phyloP scores from a whole-genome alignment of 2,113 vertebrate species.

The Phyllostomus hastatus region DNA sequence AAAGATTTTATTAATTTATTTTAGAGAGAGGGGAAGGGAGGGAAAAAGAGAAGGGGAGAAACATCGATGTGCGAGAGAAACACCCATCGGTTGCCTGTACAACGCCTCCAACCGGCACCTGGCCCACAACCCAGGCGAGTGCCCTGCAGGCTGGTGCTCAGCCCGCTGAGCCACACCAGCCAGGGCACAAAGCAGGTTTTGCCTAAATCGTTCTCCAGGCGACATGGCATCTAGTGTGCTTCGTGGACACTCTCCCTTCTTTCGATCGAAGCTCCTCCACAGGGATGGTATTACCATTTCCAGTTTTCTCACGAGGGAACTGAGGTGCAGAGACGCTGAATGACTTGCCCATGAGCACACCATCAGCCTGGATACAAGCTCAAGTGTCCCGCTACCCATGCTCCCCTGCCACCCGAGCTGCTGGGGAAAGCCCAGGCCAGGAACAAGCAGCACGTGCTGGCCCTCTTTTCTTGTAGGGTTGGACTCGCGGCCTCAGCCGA shows the following conservation, averaged over 20 bases:
- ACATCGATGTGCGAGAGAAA: too few relatives aligned
- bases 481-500: not conserved
- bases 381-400: not conserved
- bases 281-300: not conserved
- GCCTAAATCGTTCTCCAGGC: not conserved
- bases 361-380: not conserved
- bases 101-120: too few relatives aligned
- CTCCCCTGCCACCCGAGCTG: not conserved
- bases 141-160: too few relatives aligned
- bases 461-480: not conserved
- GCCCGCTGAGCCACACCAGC: too few relatives aligned
- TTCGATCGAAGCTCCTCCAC: not conserved
- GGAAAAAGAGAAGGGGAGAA: too few relatives aligned
- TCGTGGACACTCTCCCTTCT: not conserved
- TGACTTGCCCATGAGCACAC: not conserved
- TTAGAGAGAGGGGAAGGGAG: too few relatives aligned
- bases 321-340: not conserved
- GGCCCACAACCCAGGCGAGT: too few relatives aligned
- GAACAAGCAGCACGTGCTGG: not conserved
- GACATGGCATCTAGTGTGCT: not conserved
- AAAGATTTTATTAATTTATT: too few relatives aligned
- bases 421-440: not conserved
- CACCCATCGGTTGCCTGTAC: too few relatives aligned
- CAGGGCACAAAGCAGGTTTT: not conserved
- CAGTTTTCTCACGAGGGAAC: not conserved